Base-by-base conservation (phyloP, 2,888 invertebrate genomes). In the Pristionchus fissidentatus region DNA sequence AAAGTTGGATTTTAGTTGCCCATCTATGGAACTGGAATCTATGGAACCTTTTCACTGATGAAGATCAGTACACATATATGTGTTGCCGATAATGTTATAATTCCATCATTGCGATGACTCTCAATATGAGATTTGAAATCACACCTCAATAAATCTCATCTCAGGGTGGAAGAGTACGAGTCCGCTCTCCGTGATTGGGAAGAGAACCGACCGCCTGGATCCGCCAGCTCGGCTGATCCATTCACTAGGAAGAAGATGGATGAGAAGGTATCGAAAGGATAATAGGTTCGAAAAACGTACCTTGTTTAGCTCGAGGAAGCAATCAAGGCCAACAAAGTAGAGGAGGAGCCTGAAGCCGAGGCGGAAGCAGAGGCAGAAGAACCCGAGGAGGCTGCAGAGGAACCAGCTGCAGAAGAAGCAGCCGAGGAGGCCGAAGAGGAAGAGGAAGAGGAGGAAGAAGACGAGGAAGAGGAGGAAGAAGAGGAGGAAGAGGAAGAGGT, bases 151-250 rank as follows among this genome's bases (percentile, higher is more conserved):
- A n/a, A n/a, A n/a, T n/a, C n/a, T n/a, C n/a, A 13, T 84, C 87
- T 22, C 84, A 91, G 90, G 91, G 86, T 92, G 75, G 92, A 92
- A 85, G 91, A 92, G 62, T 92, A 90, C 85, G 92, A 92, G 82
- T 85, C 88, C 35, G 92, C 92, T 49, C 87, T 91, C 57, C 90
- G 90, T 84, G 92, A 92, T 73, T 92, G 91, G 91, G 92, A 92
- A 84, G 92, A 92, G 88, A 91, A 90, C 83, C 88, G 88, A 82
- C 92, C 92, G 62, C 92, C 92, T 43, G 92, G 92, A 80, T 90
- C 90, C 38, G 91, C 91, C 66, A 89, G 89, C 84, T 89, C 90
- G 77, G 88, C 87, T 60, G 91, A 91, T 87, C 90, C 90, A 79
- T 91, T 90, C 87, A 83, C 66, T 43, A 83, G 62, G 46, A 77